These are phyloP conservation scores for Crotalus viridis DNA, from an alignment of 2,113 vertebrate species.

Conservation along the genomic window DNA sequence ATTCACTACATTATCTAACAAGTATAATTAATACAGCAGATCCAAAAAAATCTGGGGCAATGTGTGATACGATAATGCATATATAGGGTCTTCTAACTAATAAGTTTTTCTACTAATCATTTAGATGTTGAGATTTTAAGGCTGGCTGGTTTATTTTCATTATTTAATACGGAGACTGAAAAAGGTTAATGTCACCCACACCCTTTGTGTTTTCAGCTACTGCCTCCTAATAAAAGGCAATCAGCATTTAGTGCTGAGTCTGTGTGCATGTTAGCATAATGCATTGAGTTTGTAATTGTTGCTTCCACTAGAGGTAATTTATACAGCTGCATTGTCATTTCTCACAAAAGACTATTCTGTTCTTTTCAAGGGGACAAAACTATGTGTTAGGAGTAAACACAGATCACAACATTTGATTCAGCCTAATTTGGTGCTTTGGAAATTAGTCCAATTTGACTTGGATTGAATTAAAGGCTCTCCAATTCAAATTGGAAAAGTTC, in stretches of 20 bases:
- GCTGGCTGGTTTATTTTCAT: slow-evolving; percentile 54
- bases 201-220: slow-evolving; percentile 60
- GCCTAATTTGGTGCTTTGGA: neutral
- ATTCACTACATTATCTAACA: slow-evolving; percentile 55
- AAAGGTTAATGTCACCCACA: slow-evolving; percentile 57
- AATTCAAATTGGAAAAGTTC: neutral
- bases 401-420: neutral
- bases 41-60: slow-evolving; percentile 49
- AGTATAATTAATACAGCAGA: slow-evolving; percentile 48
- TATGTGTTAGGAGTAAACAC: neutral
- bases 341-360: neutral
- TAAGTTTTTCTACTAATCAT: slow-evolving; percentile 49
- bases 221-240: slow-evolving; percentile 57
- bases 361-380: neutral
- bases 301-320: neutral
- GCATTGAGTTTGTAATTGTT: neutral
- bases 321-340: neutral
- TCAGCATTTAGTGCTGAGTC: slow-evolving; percentile 50
- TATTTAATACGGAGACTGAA: slow-evolving; percentile 52
- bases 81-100: slow-evolving; percentile 53
- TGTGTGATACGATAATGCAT: slow-evolving; percentile 50
- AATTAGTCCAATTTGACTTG: neutral
- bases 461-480: neutral
- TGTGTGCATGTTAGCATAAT: neutral
- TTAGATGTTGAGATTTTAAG: slow-evolving; percentile 59